phyloP scores from a whole-genome alignment of 2,797 vertebrate genomes.

The Lindbergichthys nudifrons region DNA sequence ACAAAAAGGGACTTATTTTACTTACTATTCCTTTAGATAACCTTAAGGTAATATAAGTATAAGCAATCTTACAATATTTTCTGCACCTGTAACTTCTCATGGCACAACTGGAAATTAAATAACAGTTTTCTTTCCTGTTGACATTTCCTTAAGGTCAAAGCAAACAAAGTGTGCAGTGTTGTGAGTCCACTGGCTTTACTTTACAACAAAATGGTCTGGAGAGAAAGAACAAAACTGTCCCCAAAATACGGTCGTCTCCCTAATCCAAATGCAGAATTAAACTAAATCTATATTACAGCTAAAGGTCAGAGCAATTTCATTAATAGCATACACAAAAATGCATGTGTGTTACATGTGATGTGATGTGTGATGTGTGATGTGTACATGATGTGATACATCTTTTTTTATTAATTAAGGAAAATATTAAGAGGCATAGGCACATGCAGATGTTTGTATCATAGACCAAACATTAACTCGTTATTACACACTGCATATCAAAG shows the following conservation, averaged over 20 bases:
- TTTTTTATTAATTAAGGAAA: background rate
- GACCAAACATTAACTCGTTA: no score
- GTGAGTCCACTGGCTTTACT: background rate
- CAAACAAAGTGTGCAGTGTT: slow-evolving; percentile 5
- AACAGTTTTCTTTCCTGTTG: slow-evolving; percentile 7
- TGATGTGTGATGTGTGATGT: no score
- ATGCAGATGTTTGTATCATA: no score
- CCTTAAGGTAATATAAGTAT: no score
- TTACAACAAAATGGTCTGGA: slow-evolving; percentile 1
- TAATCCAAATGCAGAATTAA: background rate
- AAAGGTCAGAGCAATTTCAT: background rate
- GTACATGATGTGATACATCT: no score
- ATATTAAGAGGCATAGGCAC: background rate
- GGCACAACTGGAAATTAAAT: background rate
- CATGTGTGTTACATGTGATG: no score
- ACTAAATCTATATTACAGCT: slow-evolving; percentile 1
- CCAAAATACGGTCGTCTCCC: background rate
- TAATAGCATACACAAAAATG: background rate
- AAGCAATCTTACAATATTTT: background rate
- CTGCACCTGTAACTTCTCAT: background rate
- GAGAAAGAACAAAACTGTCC: background rate
- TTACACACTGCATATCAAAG: background rate
- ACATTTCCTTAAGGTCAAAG: slow-evolving; percentile 31
- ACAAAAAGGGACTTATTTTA: background rate
- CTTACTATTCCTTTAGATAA: background rate